Conservation (phyloP, 2,888 invertebrate genomes). For the Synanthedon andrenaeformis region DNA sequence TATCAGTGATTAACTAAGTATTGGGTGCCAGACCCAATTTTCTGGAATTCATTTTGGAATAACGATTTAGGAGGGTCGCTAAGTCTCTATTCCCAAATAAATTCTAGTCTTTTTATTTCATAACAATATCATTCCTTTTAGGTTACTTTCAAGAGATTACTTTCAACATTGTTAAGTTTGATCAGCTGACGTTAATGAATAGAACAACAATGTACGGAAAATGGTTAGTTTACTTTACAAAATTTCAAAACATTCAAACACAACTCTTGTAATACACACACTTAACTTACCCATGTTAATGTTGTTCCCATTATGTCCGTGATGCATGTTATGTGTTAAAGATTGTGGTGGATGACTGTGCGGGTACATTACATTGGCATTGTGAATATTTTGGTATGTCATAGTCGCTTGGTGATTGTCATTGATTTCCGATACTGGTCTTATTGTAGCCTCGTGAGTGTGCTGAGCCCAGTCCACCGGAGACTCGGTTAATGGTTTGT, state of each 20-base stretch:
- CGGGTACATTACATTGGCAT: conserved; percentile 58
- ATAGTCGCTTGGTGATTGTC: conserved; percentile 61
- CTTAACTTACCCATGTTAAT: conserved; percentile 40
- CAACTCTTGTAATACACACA: background rate
- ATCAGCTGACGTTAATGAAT: no score
- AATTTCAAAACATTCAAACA: background rate
- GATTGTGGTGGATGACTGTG: conserved; percentile 52
- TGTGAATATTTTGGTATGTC: conserved; percentile 60
- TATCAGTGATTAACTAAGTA: no score
- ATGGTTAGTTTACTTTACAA: no score
- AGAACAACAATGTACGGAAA: no score
- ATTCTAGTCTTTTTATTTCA: no score
- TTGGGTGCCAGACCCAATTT: no score
- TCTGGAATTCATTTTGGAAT: no score
- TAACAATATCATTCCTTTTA: background rate
- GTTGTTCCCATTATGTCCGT: conserved; percentile 60
- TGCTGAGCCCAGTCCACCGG: conserved; percentile 64
- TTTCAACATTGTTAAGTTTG: no score
- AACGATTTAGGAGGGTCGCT: no score
- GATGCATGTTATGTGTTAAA: conserved; percentile 29
- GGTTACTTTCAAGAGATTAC: no score
- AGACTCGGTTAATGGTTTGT: conserved; percentile 51
- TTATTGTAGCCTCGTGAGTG: conserved; percentile 42
- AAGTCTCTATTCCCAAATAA: no score
- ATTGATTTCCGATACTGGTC: conserved; percentile 48